phyloP scores from a whole-genome alignment of 2,888 invertebrate genomes.

The Asteroscopus sphinx region DNA sequence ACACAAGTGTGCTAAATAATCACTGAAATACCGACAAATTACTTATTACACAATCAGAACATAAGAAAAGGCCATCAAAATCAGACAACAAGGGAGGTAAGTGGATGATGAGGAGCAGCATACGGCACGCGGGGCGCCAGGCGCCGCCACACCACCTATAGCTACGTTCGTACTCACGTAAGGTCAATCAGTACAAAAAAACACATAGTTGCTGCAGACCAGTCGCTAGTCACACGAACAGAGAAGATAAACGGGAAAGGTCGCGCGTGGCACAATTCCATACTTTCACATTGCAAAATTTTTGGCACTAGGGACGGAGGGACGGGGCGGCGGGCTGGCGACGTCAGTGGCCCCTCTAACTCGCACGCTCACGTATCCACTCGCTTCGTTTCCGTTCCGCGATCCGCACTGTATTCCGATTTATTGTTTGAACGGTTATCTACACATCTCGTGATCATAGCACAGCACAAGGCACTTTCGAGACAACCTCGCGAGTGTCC shows the following conservation, averaged over 20 bases:
- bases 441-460: constrained; percentile 66
- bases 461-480: constrained; percentile 67
- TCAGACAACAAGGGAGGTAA: constrained; percentile 45
- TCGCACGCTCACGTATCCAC: constrained; percentile 83
- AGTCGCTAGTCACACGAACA: constrained; percentile 64
- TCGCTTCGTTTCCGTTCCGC: constrained; percentile 75
- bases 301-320: constrained; percentile 87
- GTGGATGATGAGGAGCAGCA: constrained; percentile 55
- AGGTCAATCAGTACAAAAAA: constrained; percentile 73
- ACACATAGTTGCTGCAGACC: constrained; percentile 70
- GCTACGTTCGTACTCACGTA: constrained; percentile 74
- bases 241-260: constrained; percentile 81
- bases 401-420: constrained; percentile 69
- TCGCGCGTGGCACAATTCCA: constrained; percentile 88
- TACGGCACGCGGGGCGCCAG: constrained; percentile 71
- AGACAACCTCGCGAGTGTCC: constrained; percentile 80
- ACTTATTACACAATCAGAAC: constrained; percentile 38
- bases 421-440: constrained; percentile 63
- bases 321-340: constrained; percentile 83
- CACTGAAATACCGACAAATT: constrained; percentile 30
- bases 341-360: constrained; percentile 87
- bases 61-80: constrained; percentile 28
- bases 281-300: constrained; percentile 90
- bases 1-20: constrained; percentile 42
- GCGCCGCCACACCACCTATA: constrained; percentile 68